Evolutionary conservation across 2,888 invertebrate species (phyloP), one percentile per base, ranked within the genome.

Genomic region (Luffia ferchaultella): DNA sequence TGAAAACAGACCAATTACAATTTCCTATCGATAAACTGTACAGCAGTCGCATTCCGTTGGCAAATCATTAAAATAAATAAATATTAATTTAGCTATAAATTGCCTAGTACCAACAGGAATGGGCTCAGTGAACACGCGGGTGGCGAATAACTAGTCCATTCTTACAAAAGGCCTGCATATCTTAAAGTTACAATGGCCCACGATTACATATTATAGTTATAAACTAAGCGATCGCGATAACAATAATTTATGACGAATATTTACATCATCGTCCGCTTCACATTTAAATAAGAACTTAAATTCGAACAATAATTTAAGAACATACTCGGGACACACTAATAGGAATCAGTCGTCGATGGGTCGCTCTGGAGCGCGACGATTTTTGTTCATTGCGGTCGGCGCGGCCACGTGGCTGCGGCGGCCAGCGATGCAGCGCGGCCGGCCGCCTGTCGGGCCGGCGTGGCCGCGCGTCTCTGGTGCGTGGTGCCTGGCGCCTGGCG

Each of bases 81-180:
- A 74, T 73, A 77, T 70, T 73, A 70, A 80, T 79, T 80, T 77
- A 76, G 73, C 80, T 82, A 82, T 65, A 73, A 79, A 76, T 82
- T 83, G 76, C 68, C 82, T 83, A 83, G 71, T 70, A 76, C 83
- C 83, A 75, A 75, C 67, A 60, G 79, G 82, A 82, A 82, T 72
- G 78, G 72, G 71, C 76, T 78, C 71, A 56, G 79, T 83, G 83
- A 83, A 83, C 83, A 83, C 83, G 77, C 82, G 73, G 82, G 83
- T 83, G 83, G 83, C 76, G 68, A 76, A 71, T 77, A 73, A 77
- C 74, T 76, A 76, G 69, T 79, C 76, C 77, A 73, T 76, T 68
- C 72, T 71, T 70, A 74, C 70, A 68, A 62, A 62, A 67, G 73
- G 76, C 70, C 75, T 61, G 62, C 63, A 62, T 60, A 60, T 62